Conservation (phyloP, 2,113 vertebrate genomes). For the Centropus bengalensis region DNA sequence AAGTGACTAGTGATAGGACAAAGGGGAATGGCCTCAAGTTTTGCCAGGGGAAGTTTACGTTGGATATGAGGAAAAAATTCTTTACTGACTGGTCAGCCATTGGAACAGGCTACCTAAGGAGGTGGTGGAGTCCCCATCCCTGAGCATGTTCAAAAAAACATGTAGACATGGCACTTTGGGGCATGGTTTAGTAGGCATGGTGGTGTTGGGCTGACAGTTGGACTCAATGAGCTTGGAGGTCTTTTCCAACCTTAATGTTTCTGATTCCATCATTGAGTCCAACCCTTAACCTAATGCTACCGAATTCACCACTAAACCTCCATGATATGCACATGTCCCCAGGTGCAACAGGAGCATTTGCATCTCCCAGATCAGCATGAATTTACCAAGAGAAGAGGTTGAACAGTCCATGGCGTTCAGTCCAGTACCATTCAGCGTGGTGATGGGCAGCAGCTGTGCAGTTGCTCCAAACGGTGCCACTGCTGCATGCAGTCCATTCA, state of each 20-base stretch:
- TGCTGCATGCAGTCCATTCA: rapidly evolving
- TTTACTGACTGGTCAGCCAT: no score
- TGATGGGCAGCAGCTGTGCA: rapidly evolving
- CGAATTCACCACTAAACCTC: no score
- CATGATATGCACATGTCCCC: neutral
- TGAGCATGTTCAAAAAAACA: neutral
- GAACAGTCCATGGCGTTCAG: neutral
- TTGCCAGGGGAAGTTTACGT: no score
- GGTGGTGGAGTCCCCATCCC: neutral
- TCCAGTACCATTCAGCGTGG: rapidly evolving
- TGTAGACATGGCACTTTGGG: neutral
- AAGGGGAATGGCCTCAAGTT: no score
- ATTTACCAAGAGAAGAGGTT: neutral
- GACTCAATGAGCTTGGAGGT: no score
- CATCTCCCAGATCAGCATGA: neutral
- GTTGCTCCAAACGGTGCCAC: neutral
- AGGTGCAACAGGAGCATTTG: neutral
- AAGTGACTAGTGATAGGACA: no score
- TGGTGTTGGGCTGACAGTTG: no score
- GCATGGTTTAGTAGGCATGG: neutral
- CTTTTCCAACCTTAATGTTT: no score
- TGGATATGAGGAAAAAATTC: no score
- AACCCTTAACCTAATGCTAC: no score
- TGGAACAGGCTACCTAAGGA: neutral
- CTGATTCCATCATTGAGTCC: no score